Evolutionary conservation across 2,888 invertebrate species (phyloP), one percentile per base, ranked within the genome.

Genomic region (Agrochola litura): DNA sequence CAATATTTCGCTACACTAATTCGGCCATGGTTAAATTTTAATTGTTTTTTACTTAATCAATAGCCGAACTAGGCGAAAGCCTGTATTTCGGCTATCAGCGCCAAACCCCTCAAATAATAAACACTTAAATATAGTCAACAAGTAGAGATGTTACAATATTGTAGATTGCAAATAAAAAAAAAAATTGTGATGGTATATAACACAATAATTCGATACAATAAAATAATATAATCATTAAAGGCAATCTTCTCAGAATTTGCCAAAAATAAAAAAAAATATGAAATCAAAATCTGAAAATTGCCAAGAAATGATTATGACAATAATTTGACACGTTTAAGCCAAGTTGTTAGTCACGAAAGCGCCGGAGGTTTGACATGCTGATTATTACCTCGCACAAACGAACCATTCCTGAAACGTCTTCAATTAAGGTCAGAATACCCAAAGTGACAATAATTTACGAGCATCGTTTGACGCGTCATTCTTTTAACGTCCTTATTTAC

Each of bases 401-500:
- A 81, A 83, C 67, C 69, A 77, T 82, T 72, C 37, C 56, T 25
- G 46, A 68, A 78, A 78, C 68, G 12, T 77, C 68, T 72, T 77
- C 86, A 82, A 82, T 78, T 82, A 63, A 67, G 68, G 78, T 66
- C 68, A 46, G 52, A 61, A 77, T 68, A 46, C 37, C 49, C 60
- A 58, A 80, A 76, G 72, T 61, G 84, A 76, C 81, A 64, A 67
- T 82, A 84, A 88, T 86, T 84, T 80, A 81, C 69, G 74, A 46
- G 64, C 30, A 37, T 70, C 79, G 67, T 82, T 84, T 70, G 77
- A 77, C 64, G 61, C 66, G 68, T 79, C 77, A 73, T 88, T 84
- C 71, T 81, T 79, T 84, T 85, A 86, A 87, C 77, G 82, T 73
- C 46, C 69, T 79, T 79, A 79, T 82, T 82, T 70, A 81, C 76